Conservation (phyloP, 1,140 invertebrate genomes). For the Drosophila lacteicornis region DNA sequence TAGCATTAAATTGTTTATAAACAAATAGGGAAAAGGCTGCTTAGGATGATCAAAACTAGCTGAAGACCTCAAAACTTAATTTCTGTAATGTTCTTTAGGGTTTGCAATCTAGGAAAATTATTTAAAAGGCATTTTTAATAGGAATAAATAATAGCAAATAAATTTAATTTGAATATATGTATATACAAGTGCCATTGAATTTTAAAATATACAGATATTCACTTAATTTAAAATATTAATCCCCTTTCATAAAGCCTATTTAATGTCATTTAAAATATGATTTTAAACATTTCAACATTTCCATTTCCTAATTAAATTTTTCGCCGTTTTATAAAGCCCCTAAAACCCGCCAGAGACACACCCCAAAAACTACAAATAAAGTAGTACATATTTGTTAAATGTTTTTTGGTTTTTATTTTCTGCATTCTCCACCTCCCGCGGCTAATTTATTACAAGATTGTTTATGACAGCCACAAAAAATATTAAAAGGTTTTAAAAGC, state of each 20-base stretch:
- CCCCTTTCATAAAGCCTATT: background rate
- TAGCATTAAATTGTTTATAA: background rate
- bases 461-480: conserved; percentile 81
- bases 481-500: conserved; percentile 78
- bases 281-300: background rate
- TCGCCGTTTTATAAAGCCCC: background rate
- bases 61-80: no score
- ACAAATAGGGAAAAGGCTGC: background rate
- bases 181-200: no score
- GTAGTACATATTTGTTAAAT: conserved; percentile 2
- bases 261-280: background rate
- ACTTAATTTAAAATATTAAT: background rate
- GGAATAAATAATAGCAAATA: no score
- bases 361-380: conserved; percentile 13
- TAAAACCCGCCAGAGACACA: conserved; percentile 20
- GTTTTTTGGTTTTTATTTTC: background rate
- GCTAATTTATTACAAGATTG: conserved; percentile 78
- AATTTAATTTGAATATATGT: no score
- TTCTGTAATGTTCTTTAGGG: no score
- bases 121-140: background rate
- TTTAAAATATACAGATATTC: background rate
- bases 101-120: no score
- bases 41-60: background rate
- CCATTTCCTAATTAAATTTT: conserved; percentile 9
- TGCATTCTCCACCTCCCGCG: conserved; percentile 12